Evolutionary conservation across 2,797 vertebrate genomes (phyloP).

Genomic region (Harpagifer antarcticus): DNA sequence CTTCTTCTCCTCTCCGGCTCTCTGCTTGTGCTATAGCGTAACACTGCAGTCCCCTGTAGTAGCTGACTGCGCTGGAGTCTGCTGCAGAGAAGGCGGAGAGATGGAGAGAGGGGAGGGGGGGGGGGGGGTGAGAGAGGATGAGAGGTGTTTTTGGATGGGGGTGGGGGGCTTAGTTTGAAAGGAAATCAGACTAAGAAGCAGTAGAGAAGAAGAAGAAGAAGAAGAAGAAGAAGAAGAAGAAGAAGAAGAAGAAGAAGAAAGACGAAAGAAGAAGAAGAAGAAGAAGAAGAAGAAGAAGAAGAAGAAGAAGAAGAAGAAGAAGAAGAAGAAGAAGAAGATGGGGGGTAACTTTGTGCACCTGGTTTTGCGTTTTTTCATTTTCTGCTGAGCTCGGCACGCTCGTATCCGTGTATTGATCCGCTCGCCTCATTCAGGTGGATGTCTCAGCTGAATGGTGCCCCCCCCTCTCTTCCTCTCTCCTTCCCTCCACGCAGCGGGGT

Average conservation of each 20-base stretch:
- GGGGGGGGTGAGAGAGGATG: constrained; percentile 12
- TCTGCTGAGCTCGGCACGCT: constrained; percentile 63
- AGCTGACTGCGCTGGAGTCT: constrained; percentile 84
- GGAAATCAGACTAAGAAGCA: constrained; percentile 40
- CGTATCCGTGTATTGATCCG: constrained; percentile 64
- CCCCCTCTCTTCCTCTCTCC: constrained; percentile 1
- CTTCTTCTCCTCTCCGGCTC: constrained; percentile 24
- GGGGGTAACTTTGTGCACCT: constrained; percentile 37
- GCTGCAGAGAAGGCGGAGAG: constrained; percentile 73
- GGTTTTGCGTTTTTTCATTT: constrained; percentile 28
- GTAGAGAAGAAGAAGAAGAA: constrained; percentile 8
- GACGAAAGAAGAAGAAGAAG: constrained; percentile 7
- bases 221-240: constrained; percentile 10
- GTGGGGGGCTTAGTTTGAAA: background rate
- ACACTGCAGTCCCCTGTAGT: constrained; percentile 84
- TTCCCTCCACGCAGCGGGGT: constrained; percentile 8
- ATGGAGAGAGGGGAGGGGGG: constrained; percentile 31
- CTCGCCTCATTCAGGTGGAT: constrained; percentile 62
- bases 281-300: constrained; percentile 14
- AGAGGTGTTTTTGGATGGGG: constrained; percentile 43
- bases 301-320: constrained; percentile 7
- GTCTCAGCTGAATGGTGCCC: constrained; percentile 56
- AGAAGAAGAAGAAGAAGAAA: constrained; percentile 13
- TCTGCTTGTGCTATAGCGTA: constrained; percentile 85
- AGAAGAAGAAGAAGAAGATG: constrained; percentile 14